Evolutionary conservation across 2,113 vertebrate species (phyloP).

Genomic region (Enhydra lutris): DNA sequence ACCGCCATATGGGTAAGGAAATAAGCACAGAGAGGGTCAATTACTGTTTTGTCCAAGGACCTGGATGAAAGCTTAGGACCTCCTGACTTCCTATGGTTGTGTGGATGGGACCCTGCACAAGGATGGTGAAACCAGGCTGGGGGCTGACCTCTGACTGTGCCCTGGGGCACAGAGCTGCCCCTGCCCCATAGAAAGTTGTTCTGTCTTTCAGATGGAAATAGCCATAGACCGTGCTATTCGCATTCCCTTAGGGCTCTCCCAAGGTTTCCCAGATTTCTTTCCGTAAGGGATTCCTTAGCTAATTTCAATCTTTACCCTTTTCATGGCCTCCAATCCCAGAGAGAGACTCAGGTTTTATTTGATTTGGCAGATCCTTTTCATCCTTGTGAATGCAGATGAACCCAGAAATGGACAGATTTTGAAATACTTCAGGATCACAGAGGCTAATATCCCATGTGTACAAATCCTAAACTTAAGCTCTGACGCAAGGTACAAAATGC

Average conservation of each 20-base stretch:
- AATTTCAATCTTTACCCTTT: neutral
- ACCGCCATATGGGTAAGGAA: neutral
- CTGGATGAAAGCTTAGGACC: neutral
- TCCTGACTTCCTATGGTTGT: neutral
- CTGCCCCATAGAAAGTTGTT: neutral
- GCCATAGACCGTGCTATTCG: neutral
- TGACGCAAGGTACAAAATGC: slow-evolving; percentile 89
- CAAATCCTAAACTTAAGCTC: slow-evolving; percentile 91
- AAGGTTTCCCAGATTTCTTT: neutral
- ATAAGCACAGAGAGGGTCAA: neutral
- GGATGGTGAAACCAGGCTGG: neutral
- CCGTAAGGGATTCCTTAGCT: neutral
- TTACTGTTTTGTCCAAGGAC: neutral
- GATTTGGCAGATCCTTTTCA: slow-evolving; percentile 87
- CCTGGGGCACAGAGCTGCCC: accelerated
- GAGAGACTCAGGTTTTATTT: neutral
- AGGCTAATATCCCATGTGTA: slow-evolving; percentile 85
- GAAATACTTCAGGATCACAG: slow-evolving; percentile 90
- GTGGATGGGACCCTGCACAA: neutral
- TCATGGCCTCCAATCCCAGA: neutral
- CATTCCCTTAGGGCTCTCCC: neutral
- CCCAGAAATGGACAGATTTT: slow-evolving; percentile 87
- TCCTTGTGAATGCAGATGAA: slow-evolving; percentile 88
- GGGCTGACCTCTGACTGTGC: neutral
- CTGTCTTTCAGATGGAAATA: neutral